A percentile compares a stretch with the other conserved stretches of the same genome.
Evolutionary conservation across 1,140 invertebrate species (phyloP).

Genomic region (Parasteatoda tepidariorum): DNA sequence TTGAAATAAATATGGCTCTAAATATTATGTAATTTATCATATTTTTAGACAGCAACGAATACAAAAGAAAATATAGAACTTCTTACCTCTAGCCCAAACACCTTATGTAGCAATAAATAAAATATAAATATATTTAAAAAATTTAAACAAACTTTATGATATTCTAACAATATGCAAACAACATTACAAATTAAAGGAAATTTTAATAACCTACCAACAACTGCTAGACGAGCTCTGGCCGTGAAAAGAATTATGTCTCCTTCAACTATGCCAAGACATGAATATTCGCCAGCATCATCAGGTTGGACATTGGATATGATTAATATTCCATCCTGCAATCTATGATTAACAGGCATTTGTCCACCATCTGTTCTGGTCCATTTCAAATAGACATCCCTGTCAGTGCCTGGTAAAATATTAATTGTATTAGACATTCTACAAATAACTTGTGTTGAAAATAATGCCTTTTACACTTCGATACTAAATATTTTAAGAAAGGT

Average conservation of each 20-base stretch:
- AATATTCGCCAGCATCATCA: constrained; percentile 81
- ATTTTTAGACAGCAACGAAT: too few species aligned
- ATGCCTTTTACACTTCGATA: not conserved
- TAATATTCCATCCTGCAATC: constrained; percentile 74
- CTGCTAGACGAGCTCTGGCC: constrained; percentile 72
- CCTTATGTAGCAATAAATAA: constrained; percentile 62
- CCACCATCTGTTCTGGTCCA: constrained; percentile 77
- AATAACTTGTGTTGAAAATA: not conserved
- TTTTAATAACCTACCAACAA: constrained; percentile 72
- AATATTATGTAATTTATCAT: too few species aligned
- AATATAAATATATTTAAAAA: not conserved
- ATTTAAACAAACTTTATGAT: not conserved
- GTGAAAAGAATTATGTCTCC: constrained; percentile 68
- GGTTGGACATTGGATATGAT: constrained; percentile 75
- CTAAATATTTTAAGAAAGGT: not conserved
- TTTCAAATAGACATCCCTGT: constrained; percentile 66
- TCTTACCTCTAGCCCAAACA: constrained; percentile 63
- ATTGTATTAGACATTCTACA: not conserved
- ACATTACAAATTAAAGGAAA: constrained; percentile 2
- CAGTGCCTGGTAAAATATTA: constrained; percentile 57
- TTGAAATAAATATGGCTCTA: too few species aligned
- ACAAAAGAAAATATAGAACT: too few species aligned
- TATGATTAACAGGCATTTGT: constrained; percentile 74
- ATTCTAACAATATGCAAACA: not conserved
- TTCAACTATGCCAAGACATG: constrained; percentile 75